Percentiles rank a stretch among this genome's conserved stretches.
These are phyloP conservation scores for Ceratina calcarata DNA, from an alignment of 1,140 invertebrate genomes.

Conservation along the genomic window DNA sequence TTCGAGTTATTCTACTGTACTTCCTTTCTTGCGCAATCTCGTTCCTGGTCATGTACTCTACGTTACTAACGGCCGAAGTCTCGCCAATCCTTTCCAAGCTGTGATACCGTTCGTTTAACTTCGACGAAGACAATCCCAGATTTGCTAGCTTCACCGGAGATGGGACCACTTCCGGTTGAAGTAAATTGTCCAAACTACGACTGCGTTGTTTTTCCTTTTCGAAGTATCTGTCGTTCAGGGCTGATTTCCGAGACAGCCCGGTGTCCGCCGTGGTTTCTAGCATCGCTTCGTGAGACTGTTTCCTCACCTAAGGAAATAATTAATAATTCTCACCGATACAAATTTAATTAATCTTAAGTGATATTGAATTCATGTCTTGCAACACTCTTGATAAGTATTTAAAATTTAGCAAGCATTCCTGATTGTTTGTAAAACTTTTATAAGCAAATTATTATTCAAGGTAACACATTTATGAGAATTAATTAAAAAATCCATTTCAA, in stretches of 20 bases:
- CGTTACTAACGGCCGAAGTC: conserved; percentile 77
- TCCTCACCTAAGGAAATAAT: conserved; percentile 77
- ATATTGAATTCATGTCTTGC: not conserved
- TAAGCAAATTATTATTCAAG: too few species aligned
- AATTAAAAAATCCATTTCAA: too few species aligned
- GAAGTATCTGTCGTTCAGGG: conserved; percentile 93
- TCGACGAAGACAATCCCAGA: conserved; percentile 89
- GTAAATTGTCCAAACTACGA: conserved; percentile 90
- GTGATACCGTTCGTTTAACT: conserved; percentile 92
- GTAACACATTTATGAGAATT: too few species aligned
- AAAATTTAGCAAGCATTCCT: too few species aligned
- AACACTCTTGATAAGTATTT: not conserved
- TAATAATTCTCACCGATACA: not conserved
- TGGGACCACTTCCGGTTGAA: conserved; percentile 81
- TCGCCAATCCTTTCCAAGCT: conserved; percentile 87
- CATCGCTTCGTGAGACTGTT: conserved; percentile 86
- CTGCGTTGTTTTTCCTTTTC: conserved; percentile 90
- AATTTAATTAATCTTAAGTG: too few species aligned
- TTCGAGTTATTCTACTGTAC: conserved; percentile 78
- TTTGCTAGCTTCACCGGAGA: conserved; percentile 83
- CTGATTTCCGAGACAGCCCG: conserved; percentile 89
- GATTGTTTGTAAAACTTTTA: too few species aligned
- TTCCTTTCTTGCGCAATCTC: conserved; percentile 79
- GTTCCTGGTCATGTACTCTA: conserved; percentile 82
- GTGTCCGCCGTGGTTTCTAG: conserved; percentile 78